phyloP scores from a whole-genome alignment of 2,888 invertebrate genomes.

The Clistopyga incitator region DNA sequence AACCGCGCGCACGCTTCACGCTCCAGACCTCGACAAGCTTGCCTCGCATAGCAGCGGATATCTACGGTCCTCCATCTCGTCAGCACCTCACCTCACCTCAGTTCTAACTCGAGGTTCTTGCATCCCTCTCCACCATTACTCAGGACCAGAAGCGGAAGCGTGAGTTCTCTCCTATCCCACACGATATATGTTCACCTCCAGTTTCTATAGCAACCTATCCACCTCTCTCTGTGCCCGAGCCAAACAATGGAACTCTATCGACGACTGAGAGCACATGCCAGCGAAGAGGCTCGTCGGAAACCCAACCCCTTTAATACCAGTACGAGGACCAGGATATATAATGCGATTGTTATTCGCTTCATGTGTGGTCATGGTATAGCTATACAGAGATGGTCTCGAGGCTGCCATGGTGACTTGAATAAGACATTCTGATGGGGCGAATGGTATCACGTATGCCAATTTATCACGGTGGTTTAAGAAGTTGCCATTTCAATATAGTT shows the following conservation, averaged over 20 bases:
- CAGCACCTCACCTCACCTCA: slow-evolving; percentile 55
- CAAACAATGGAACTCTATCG: slow-evolving; percentile 55
- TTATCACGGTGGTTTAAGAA: neutral
- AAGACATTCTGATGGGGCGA: neutral
- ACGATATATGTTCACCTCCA: slow-evolving; percentile 71
- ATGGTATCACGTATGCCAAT: neutral
- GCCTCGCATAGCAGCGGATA: slow-evolving; percentile 45
- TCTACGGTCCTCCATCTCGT: slow-evolving; percentile 53
- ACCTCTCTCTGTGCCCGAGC: slow-evolving; percentile 57
- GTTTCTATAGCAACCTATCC: slow-evolving; percentile 82
- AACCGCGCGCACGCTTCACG: slow-evolving; percentile 10
- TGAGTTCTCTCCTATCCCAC: slow-evolving; percentile 34
- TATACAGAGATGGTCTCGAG: neutral
- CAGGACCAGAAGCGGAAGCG: slow-evolving; percentile 40
- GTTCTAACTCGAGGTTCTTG: slow-evolving; percentile 64
- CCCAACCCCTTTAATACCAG: slow-evolving; percentile 19
- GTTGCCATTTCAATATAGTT: neutral
- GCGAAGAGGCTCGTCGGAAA: slow-evolving; percentile 25
- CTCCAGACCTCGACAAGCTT: slow-evolving; percentile 32
- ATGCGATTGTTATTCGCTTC: slow-evolving; percentile 23
- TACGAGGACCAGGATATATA: neutral
- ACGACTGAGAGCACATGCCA: slow-evolving; percentile 32
- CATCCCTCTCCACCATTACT: slow-evolving; percentile 66
- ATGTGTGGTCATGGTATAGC: neutral
- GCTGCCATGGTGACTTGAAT: neutral